phyloP scores from a whole-genome alignment of 2,113 vertebrate genomes.

The Scolopax mira region DNA sequence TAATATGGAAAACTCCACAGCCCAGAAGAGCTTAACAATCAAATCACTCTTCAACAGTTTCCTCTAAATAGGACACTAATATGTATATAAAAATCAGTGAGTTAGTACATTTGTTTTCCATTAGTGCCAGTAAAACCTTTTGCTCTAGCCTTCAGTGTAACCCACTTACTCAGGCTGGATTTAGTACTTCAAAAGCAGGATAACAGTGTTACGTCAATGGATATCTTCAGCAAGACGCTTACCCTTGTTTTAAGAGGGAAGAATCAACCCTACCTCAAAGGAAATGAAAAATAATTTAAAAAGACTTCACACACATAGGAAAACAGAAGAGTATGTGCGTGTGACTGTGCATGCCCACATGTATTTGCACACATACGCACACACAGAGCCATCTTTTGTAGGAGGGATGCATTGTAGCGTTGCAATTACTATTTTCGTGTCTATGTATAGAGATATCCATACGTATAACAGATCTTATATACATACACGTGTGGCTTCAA shows the following conservation, averaged over 20 bases:
- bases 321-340: neutral
- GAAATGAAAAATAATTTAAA: neutral
- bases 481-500: accelerated
- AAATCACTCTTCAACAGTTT: neutral
- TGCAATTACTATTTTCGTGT: neutral
- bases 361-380: neutral
- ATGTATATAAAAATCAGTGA: neutral
- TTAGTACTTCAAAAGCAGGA: neutral
- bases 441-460: accelerated
- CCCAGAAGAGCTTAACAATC: neutral
- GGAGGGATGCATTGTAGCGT: accelerated
- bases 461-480: accelerated
- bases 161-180: neutral
- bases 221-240: neutral
- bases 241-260: neutral
- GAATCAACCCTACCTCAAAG: neutral
- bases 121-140: neutral
- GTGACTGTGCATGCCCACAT: accelerated
- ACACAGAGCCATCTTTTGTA: neutral
- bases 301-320: accelerated
- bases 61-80: neutral
- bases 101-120: neutral
- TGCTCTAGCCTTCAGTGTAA: neutral
- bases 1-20: neutral
- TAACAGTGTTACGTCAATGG: neutral